Evolutionary conservation across 2,113 vertebrate species (phyloP).

Genomic region (Saiga tatarica): DNA sequence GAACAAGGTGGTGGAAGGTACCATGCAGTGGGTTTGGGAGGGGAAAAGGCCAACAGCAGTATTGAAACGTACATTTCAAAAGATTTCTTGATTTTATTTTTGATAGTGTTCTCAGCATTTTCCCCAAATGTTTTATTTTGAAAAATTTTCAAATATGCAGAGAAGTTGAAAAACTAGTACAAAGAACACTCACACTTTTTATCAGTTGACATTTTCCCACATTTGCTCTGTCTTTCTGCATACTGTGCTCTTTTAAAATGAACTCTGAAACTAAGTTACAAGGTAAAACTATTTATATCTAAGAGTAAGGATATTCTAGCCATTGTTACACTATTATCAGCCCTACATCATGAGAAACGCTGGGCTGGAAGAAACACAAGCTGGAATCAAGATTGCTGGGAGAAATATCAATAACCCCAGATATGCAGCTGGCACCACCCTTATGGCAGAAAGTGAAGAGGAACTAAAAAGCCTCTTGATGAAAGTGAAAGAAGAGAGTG

Average conservation of each 20-base stretch:
- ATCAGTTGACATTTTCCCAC: neutral
- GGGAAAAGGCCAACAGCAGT: neutral
- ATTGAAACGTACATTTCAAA: neutral
- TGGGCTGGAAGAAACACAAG: too few species aligned
- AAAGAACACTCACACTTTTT: neutral
- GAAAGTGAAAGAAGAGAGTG: too few species aligned
- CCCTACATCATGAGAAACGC: too few species aligned
- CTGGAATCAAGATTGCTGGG: too few species aligned
- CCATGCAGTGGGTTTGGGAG: neutral
- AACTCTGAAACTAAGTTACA: neutral
- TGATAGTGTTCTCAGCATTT: neutral
- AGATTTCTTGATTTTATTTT: neutral
- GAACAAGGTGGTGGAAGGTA: neutral
- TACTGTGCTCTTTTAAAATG: neutral
- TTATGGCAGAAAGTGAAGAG: too few species aligned
- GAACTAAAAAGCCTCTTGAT: too few species aligned
- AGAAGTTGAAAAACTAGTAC: neutral
- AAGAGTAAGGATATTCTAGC: neutral
- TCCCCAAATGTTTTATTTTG: neutral
- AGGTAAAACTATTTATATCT: neutral
- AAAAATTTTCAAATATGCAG: neutral
- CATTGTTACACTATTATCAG: neutral
- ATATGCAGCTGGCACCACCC: too few species aligned
- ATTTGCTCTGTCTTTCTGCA: neutral
- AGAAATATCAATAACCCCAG: too few species aligned